Base-by-base conservation (phyloP, 2,113 vertebrate genomes). In the Apteryx owenii region DNA sequence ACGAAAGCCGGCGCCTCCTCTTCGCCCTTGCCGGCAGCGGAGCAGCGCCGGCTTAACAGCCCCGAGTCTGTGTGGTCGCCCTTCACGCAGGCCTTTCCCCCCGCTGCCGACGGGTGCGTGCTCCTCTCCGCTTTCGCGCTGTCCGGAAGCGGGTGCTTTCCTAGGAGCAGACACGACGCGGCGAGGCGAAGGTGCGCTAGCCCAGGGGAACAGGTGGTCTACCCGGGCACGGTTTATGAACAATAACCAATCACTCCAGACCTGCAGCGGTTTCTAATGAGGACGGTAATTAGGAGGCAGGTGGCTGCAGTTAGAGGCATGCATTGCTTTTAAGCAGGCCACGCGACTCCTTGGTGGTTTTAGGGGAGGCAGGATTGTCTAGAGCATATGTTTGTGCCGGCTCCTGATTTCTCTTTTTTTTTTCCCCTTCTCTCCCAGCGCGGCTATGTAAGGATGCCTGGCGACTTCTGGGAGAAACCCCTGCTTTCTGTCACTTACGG, bases 161-260 rank as follows among this genome's bases (percentile, higher is more conserved):
- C 98, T 98, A 98, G 98, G 98, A 97, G 98, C 97, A 98, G 94
- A 56, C 33, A 51, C 5, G 33, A 96, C 80, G 91, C 93, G 96
- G 96, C 88, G 96, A 98, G 94, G 78, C 97, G 97, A 97, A 98
- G 97, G 98, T 98, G 97, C 77, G 53, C 93, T 7, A 76, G 82
- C 44, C 54, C 78, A 93, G 61, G 94, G 94, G 97, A 98, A 97
- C 98, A 98, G 98, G 98, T 98, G 98, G 95, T 97, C 95, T 86
- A 91, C 33, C 81, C 95, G 98, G 89, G 97, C 98, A 97, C 97
- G 96, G 93, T 96, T 98, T 97, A 95, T 97, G 97, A 98, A 98
- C 98, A 98, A 98, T 98, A 98, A 98, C 98, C 98, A 98, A 98
- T 98, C 98, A 98, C 97, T 97, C 97, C 95, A 97, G 98, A 97